Base-by-base conservation (phyloP, 2,113 vertebrate species). In the Dicaeum eximium region DNA sequence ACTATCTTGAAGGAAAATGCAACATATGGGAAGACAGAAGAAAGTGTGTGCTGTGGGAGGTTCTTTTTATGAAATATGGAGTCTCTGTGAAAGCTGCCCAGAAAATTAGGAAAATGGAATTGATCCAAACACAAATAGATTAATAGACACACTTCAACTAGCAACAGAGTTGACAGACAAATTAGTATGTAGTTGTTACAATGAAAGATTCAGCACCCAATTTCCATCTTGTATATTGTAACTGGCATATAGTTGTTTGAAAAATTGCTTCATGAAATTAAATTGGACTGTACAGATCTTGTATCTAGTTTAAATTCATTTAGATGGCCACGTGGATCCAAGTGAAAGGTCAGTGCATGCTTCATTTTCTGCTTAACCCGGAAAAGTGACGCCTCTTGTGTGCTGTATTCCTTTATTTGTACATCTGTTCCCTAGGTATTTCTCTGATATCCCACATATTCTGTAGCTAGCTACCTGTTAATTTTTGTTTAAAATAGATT, bases 21-120 rank as follows among this genome's bases (percentile, higher is more conserved):
- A 92, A 44, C 94, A 95, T 93, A 95, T 64, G 85, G 95, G 47
- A 94, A 88, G 60, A 73, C 47, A 88, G 81, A 88, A 92, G 64
- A 91, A 92, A 96, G 56, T 88, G 23, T 94, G 82, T 80, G 60
- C 78, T 94, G 90, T 93, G 56, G 90, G 87, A 94, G 67, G 88
- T 85, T 90, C 94, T 95, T 95, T 95, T 95, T 93, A 79, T 87
- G 82, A 94, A 96, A 83, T 80, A 88, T 9, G 7, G 50, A 85
- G 24, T 62, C 66, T 92, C 51, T 71, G 58, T 95, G 90, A 95
- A 92, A 88, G 48, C 81, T 80, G 73, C 35, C 35, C 35, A 86
- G 91, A 91, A 90, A 82, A 88, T 84, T 45, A 91, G 77, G 90
- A 81, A 67, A 77, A 44, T 95, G 90, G 91, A 92, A 51, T 54